These are phyloP conservation scores for Monomorium pharaonis DNA, from an alignment of 1,140 invertebrate species.

Conservation along the genomic window DNA sequence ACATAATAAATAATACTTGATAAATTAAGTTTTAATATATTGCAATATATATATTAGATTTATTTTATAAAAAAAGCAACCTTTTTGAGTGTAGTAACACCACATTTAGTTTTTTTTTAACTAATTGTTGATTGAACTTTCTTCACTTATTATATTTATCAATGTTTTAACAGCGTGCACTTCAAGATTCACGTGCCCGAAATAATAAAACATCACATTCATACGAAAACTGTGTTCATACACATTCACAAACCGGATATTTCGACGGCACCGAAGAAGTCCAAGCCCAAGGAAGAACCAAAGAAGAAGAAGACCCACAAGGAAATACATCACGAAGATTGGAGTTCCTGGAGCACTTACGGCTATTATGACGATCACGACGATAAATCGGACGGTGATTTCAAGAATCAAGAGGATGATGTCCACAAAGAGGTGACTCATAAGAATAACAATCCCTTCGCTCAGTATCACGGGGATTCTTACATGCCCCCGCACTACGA, in stretches of 20 bases:
- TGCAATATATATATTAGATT: too few species aligned
- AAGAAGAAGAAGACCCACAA: constrained; percentile 70
- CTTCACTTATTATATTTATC: neutral
- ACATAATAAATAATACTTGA: too few species aligned
- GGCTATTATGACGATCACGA: constrained; percentile 75
- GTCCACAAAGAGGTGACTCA: neutral
- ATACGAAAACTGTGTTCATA: constrained; percentile 86
- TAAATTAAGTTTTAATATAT: too few species aligned
- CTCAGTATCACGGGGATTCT: neutral
- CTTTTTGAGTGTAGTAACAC: neutral
- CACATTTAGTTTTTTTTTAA: neutral
- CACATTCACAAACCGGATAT: constrained; percentile 81
- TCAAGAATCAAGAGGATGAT: constrained; percentile 13
- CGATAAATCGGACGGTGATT: constrained; percentile 40
- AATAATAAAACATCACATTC: constrained; percentile 86
- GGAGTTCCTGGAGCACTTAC: constrained; percentile 78
- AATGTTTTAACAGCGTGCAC: constrained; percentile 82
- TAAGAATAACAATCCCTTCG: neutral
- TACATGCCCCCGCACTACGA: constrained; percentile 38
- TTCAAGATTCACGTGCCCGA: constrained; percentile 86
- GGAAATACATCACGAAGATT: constrained; percentile 84
- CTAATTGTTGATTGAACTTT: neutral
- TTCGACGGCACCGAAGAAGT: constrained; percentile 73
- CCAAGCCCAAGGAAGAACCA: constrained; percentile 73
- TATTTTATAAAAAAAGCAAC: too few species aligned